These are phyloP conservation scores for Pandemis cinnamomeana DNA, from an alignment of 2,888 invertebrate species.

Conservation along the genomic window DNA sequence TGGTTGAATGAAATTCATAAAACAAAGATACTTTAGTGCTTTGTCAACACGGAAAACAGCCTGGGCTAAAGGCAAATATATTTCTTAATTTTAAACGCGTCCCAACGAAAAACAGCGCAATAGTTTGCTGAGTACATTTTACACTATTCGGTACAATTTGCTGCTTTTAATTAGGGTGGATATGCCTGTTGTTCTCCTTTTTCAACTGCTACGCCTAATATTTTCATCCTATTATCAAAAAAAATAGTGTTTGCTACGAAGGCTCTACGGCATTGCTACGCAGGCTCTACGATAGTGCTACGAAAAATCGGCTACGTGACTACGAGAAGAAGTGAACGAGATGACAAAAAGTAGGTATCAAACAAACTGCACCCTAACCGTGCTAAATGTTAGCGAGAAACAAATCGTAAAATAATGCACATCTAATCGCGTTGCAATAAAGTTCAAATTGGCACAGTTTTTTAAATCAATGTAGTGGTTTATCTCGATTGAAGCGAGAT, in stretches of 20 bases:
- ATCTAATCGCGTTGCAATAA: neutral
- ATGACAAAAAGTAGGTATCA: slow-evolving; percentile 10
- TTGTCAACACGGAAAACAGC: too few relatives aligned
- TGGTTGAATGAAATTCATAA: too few relatives aligned
- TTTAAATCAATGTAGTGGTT: neutral
- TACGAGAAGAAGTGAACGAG: neutral
- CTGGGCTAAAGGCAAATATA: too few relatives aligned
- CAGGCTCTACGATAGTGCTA: neutral
- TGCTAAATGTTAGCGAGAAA: slow-evolving; percentile 37
- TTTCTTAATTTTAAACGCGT: too few relatives aligned
- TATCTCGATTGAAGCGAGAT: neutral
- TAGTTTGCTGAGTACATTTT: too few relatives aligned
- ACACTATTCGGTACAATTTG: too few relatives aligned
- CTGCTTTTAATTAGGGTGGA: too few relatives aligned
- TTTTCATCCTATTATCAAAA: neutral
- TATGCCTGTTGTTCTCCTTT: too few relatives aligned
- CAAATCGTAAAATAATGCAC: slow-evolving; percentile 5
- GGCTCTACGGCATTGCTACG: neutral
- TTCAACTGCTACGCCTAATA: too few relatives aligned
- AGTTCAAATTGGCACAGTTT: neutral
- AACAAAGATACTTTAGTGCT: too few relatives aligned
- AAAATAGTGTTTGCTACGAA: neutral
- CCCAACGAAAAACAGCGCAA: too few relatives aligned
- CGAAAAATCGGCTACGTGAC: neutral
- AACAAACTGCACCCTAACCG: slow-evolving; percentile 41